Base-by-base conservation (phyloP, 2,888 invertebrate species). In the Amorpha juglandis region DNA sequence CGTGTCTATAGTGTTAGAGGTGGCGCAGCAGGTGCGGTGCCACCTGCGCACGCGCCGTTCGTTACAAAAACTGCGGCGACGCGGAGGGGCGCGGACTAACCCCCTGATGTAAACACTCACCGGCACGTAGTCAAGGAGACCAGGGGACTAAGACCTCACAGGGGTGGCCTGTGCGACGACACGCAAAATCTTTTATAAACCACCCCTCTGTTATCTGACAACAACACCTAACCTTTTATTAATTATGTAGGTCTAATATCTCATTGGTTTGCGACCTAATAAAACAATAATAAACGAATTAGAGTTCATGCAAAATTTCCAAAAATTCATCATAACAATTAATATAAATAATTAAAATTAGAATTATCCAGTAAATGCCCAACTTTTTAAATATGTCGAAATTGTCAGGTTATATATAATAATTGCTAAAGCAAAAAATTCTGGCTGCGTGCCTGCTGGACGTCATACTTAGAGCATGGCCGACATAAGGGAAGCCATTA, bases 11-110 rank as follows among this genome's bases (percentile, higher is more conserved):
- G 74, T 71, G 80, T 80, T 82, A 72, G 80, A 77, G 76, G 77
- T 89, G 73, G 89, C 86, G 77, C 88, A 81, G 94, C 95, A 89
- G 94, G 92, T 89, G 95, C 89, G 76, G 85, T 70, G 83, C 76
- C 92, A 93, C 92, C 92, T 93, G 92, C 92, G 92, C 91, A 87
- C 89, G 91, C 86, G 90, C 84, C 85, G 87, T 66, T 70, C 64
- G 89, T 89, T 89, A 90, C 89, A 89, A 90, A 90, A 91, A 90
- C 88, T 80, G 74, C 77, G 81, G 82, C 78, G 81, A 77, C 76
- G 76, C 78, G 77, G 80, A 79, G 82, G 81, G 82, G 80, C 82
- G 64, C 63, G 48, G 35, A 33, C 42, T 33, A 52, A 72, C 79
- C 75, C 62, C 53, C 65, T 45, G 63, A 63, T 67, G 58, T 63